Conservation (phyloP, 2,113 vertebrate species). For the Cebus imitator region DNA sequence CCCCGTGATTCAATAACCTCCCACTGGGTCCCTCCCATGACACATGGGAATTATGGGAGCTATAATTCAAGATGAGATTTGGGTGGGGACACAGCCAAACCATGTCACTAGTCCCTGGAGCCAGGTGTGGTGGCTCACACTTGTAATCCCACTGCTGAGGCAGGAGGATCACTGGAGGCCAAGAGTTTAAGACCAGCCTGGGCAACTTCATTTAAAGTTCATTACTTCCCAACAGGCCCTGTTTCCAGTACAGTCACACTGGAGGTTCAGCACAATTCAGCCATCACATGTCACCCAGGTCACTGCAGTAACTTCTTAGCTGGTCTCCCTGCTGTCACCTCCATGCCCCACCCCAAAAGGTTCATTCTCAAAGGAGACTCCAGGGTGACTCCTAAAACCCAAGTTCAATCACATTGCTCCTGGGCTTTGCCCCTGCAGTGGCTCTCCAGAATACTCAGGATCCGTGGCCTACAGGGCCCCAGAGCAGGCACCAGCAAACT, state of each 20-base stretch:
- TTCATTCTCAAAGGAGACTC: neutral
- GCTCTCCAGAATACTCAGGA: too few species aligned
- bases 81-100: too few species aligned
- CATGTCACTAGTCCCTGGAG: too few species aligned
- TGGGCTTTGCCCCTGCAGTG: accelerated
- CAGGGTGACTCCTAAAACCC: neutral
- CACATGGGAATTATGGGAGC: too few species aligned
- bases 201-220: neutral
- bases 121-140: too few species aligned
- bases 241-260: too few species aligned
- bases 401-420: accelerated
- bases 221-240: neutral
- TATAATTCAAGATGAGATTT: too few species aligned
- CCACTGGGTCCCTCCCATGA: too few species aligned
- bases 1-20: too few species aligned
- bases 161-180: too few species aligned
- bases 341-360: accelerated
- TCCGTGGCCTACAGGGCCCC: accelerated
- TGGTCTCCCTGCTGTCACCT: neutral
- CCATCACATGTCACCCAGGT: neutral
- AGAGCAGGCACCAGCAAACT: neutral
- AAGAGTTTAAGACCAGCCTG: too few species aligned
- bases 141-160: too few species aligned
- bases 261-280: neutral
- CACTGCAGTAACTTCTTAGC: neutral